A percentile compares a stretch with the other conserved stretches of the same genome.
phyloP scores from a whole-genome alignment of 2,797 vertebrate genomes.

The Melanotaenia nigrans region DNA sequence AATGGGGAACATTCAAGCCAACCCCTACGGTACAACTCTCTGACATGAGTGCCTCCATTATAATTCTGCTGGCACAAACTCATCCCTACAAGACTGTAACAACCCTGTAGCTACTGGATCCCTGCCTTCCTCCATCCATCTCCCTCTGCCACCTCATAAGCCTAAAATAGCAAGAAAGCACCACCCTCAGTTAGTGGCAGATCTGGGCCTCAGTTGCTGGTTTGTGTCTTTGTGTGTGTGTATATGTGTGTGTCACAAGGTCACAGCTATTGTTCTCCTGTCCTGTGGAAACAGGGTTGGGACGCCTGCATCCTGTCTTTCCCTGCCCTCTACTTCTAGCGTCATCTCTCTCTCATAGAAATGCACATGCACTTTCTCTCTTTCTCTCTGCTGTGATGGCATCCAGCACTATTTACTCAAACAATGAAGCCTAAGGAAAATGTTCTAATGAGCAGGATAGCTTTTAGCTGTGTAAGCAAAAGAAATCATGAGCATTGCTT shows the following conservation, averaged over 20 bases:
- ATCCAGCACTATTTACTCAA: constrained; percentile 74
- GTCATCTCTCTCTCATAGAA: constrained; percentile 45
- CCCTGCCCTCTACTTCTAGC: constrained; percentile 72
- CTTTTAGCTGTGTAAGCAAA: constrained; percentile 79
- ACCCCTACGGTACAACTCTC: constrained; percentile 43
- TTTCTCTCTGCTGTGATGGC: constrained; percentile 57
- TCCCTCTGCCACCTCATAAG: constrained; percentile 72
- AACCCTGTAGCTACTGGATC: constrained; percentile 75
- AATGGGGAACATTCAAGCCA: constrained; percentile 36
- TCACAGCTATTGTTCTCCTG: constrained; percentile 86
- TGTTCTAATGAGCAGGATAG: constrained; percentile 74
- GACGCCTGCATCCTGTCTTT: constrained; percentile 85
- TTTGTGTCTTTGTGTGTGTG: constrained; percentile 48
- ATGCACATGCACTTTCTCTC: constrained; percentile 29
- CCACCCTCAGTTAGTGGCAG: constrained; percentile 79
- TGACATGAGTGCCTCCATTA: constrained; percentile 59
- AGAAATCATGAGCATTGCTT: constrained; percentile 56
- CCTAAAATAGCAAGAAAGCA: constrained; percentile 81
- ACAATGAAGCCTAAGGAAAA: constrained; percentile 78
- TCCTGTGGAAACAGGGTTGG: constrained; percentile 85
- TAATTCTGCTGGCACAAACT: constrained; percentile 62
- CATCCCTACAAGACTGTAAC: constrained; percentile 63
- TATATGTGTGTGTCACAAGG: constrained; percentile 77
- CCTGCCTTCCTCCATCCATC: constrained; percentile 68
- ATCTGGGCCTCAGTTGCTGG: constrained; percentile 76